Base-by-base conservation (phyloP, 2,888 invertebrate species). In the Athalia cordata region DNA sequence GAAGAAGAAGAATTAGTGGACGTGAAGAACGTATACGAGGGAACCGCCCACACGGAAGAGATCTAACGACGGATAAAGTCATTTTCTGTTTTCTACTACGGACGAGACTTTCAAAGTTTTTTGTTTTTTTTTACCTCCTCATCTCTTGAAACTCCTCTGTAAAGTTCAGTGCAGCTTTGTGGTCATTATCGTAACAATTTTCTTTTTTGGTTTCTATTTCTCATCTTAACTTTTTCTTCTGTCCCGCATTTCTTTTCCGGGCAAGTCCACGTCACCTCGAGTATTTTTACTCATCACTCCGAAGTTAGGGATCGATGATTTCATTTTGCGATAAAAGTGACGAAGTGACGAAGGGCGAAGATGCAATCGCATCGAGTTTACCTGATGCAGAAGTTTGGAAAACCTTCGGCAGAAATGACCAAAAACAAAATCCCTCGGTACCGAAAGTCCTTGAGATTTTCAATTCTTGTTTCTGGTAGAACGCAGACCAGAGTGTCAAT, bases 31-130 rank as follows among this genome's bases (percentile, higher is more conserved):
- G 55, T 13, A 29, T 57, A 72, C 55, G 70, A 29, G 9, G 45
- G 59, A 45, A 52, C 59, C 72, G 72, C 72, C 72, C 59, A 72
- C 72, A 59, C 72, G 59, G 72, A 72, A 72, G 72, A 72, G 72
- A 72, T 72, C 72, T 8, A 13, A 59, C 52, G 57, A 45, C 15
- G 47, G 72, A 72, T 72, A 59, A 72, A 57, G 59, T 72, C 72
- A 13, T 49, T 72, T 59, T 59, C 52, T 55, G 8, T 29, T 49
- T 47, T 49, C 29, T 29, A 0, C 29, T 29, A 29, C 29, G 29
- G 29, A 29, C 29, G 29, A 29, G 29, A 29, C 29, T 29, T 29
- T 29, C 29, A 29, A 29, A 29, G 29, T 47, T 8, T 5, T n/a
- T n/a, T n/a, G n/a, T n/a, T 47, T 65, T 62, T 43, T 64, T 64